Evolutionary conservation across 1,140 invertebrate species (phyloP), one percentile per base, ranked within the genome.

Genomic region (Cyclargus thomasi): DNA sequence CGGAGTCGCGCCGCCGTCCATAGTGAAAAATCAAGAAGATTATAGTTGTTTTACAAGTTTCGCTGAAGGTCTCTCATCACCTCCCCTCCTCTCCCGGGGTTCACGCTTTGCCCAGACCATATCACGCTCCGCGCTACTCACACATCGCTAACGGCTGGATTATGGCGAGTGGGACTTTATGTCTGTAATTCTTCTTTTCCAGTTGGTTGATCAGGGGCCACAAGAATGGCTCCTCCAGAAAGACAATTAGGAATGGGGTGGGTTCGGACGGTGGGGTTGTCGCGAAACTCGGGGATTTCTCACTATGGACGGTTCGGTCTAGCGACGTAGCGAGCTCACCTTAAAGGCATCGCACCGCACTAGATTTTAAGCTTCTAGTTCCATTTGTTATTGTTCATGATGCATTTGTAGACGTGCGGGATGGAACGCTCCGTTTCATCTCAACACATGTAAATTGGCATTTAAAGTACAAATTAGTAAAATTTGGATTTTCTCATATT

Each of bases 391-490:
- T 79, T 82, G 80, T 82, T 81, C 70, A 77, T 79, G 70, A 75
- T 79, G 83, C 82, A 80, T 86, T 79, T 80, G 78, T 85, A 84
- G 80, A 80, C 81, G 81, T 85, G 82, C 81, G 87, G 86, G 87
- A 83, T 86, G 87, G 81, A 83, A 75, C 70, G 75, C 78, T 74
- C 86, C 83, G 87, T 83, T 74, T 87, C 87, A 84, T 87, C 85
- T 88, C 85, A 79, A 83, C 83, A 86, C 83, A 78, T 87, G 87
- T 88, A 84, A 86, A 90, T 90, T 88, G 88, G 88, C 88, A 90
- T 90, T 90, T 90, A 90, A 90, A 90, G 88, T 90, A 90, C 88
- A 90, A 90, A 90, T 88, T 88, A 90, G 88, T 90, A 88, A 90
- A 90, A 88, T 88, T 87, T 84, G 84, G 85, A 90, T 88, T 88